Evolutionary conservation across 1,140 invertebrate genomes (phyloP), one percentile per base, ranked within the genome.

Genomic region (Eulimnadia texana): DNA sequence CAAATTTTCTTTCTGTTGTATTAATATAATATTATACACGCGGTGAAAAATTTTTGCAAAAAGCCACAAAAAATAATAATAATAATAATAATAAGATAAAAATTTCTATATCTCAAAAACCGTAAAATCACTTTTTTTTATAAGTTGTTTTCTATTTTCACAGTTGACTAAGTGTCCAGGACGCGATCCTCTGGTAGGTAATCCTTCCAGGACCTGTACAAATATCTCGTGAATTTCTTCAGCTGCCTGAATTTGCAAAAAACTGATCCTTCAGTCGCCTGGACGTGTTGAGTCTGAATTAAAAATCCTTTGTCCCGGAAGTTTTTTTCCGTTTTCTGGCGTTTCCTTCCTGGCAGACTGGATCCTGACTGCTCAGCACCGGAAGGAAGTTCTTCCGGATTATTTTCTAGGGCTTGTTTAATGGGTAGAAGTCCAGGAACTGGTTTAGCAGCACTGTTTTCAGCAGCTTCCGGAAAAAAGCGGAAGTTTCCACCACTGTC

Each of bases 211-310:
- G 88, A 91, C 59, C 90, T 78, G 66, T 93, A 92, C 50, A 93
- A 75, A 71, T 94, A 94, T 27, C 90, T 78, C 0, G 90, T 94
- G 67, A 93, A 93, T 70, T 93, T 94, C 63, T 89, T 77, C 11
- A 94, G 72, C 68, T 93, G 90, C 50, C 90, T 76, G 69, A 94
- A 94, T 72, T 94, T 94, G 72, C 90, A 94, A 68, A 93, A 94
- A 0, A 90, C 93, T 0, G 90, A 88, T 0, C 90, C 90, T 71
- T 93, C 89, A 0, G 89, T 90, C 0, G 88, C 90, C 70, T 92
- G 88, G 27, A 93, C 71, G 68, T 93, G 90, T 70, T 93, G 90
- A 0, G 90, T 94, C 69, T 94, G 89, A 52, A 93, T 93, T 10
- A 93, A 73, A 68, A 93, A 92, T 0, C 90, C 90, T 69, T 92